Evolutionary conservation across 2,113 vertebrate species (phyloP).

Genomic region (human): GRCh38 chr7:128787501-128788000

Average conservation of each 20-base stretch:
- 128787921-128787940: not conserved
- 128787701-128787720: not conserved
- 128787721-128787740: not conserved
- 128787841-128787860: not conserved
- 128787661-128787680: not conserved
- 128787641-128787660: not conserved
- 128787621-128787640: not conserved
- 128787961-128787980: not conserved
- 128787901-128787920: not conserved
- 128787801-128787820: not conserved
- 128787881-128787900: not conserved
- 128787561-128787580: conserved; percentile 1
- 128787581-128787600: not conserved
- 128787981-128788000: not conserved
- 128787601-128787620: not conserved
- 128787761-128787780: not conserved
- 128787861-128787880: not conserved
- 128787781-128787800: not conserved
- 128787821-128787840: not conserved
- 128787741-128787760: not conserved
- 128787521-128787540: not conserved
- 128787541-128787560: not conserved
- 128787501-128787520: not conserved
- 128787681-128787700: not conserved
- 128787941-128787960: not conserved